Conservation (phyloP, 2,797 vertebrate genomes). For the Cyprinella venusta region DNA sequence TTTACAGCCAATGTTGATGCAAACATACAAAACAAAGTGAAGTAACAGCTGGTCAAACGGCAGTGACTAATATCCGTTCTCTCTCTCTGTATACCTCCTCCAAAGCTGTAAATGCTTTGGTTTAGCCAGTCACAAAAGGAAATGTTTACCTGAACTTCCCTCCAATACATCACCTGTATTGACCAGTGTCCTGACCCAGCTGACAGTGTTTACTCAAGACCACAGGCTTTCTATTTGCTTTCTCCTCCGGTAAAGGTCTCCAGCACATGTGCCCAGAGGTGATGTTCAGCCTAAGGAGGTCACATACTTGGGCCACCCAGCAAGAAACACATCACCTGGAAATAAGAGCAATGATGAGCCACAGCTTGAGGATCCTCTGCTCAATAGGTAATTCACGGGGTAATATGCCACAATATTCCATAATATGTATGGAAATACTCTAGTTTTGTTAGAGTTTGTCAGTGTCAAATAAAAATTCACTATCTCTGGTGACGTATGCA, state of each 20-base stretch:
- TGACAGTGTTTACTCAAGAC: conserved; percentile 77
- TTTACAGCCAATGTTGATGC: not conserved
- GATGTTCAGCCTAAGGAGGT: conserved; percentile 64
- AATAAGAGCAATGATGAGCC: conserved; percentile 61
- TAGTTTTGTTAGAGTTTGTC: conserved; percentile 51
- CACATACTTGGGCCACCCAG: conserved; percentile 71
- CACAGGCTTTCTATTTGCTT: conserved; percentile 75
- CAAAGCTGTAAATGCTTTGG: conserved; percentile 32
- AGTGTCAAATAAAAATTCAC: conserved; percentile 13
- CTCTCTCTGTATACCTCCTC: conserved; percentile 18
- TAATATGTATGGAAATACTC: conserved; percentile 58
- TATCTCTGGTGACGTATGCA: not conserved
- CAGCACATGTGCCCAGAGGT: conserved; percentile 57
- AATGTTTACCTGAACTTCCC: conserved; percentile 58
- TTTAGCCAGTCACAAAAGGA: conserved; percentile 34
- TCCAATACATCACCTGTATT: conserved; percentile 63
- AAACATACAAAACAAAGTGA: conserved; percentile 15
- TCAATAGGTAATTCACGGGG: conserved; percentile 59
- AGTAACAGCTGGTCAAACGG: conserved; percentile 6
- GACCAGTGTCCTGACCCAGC: conserved; percentile 51
- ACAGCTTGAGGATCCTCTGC: conserved; percentile 32
- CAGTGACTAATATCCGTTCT: not conserved
- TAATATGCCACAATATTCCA: conserved; percentile 58
- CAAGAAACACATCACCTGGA: conserved; percentile 59
- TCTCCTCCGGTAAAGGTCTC: conserved; percentile 69